These are phyloP conservation scores for Kryphioiulus occultus DNA, from an alignment of 2,888 invertebrate genomes.

Conservation along the genomic window DNA sequence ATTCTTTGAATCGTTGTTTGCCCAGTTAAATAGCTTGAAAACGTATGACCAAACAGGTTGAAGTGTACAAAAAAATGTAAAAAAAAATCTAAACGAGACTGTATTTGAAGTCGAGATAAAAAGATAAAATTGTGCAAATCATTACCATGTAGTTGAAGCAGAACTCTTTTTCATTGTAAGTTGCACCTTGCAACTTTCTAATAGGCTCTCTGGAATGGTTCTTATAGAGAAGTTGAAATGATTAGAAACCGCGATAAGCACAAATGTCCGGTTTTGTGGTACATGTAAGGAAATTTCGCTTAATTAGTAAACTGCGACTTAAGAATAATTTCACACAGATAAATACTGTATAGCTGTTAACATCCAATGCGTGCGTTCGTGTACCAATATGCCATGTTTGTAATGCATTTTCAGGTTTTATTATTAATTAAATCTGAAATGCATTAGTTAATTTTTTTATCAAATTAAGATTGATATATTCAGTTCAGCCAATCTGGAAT, in stretches of 20 bases:
- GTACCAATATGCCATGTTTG: not conserved
- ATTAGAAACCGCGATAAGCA: not conserved
- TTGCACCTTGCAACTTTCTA: not conserved
- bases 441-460: not conserved
- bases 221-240: not conserved
- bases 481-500: not conserved
- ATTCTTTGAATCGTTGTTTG: not conserved
- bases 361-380: not conserved
- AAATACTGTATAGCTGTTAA: not conserved
- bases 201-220: not conserved
- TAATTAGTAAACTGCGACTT: not conserved
- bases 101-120: not conserved
- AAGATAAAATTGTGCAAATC: conserved; percentile 22
- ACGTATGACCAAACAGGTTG: not conserved
- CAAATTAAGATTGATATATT: conserved; percentile 9
- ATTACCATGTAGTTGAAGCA: not conserved
- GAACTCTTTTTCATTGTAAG: not conserved
- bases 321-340: not conserved
- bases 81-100: not conserved
- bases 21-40: not conserved
- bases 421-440: not conserved
- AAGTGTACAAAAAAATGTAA: not conserved
- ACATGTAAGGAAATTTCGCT: not conserved
- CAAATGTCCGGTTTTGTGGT: not conserved
- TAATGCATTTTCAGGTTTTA: not conserved